Evolutionary conservation across 2,888 invertebrate genomes (phyloP).

Genomic region (Seira musarum): DNA sequence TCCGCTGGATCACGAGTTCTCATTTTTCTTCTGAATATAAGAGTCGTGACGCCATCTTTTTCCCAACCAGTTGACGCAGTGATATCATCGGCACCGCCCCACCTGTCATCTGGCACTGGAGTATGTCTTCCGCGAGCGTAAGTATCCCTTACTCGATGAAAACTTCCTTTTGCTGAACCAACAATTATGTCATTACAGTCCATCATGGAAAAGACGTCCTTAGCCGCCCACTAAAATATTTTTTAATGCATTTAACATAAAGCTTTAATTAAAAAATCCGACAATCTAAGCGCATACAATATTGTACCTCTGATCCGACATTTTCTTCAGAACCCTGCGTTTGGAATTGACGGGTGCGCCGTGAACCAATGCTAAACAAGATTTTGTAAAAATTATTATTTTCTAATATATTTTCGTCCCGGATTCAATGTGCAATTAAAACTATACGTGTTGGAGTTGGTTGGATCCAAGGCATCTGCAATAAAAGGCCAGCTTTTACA

Average conservation of each 20-base stretch:
- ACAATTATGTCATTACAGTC: constrained; percentile 88
- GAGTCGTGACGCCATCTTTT: constrained; percentile 90
- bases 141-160: constrained; percentile 89
- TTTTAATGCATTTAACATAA: no score
- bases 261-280: constrained; percentile 2
- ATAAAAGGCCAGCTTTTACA: constrained; percentile 65
- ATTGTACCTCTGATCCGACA: no score
- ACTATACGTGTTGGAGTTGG: constrained; percentile 51
- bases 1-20: constrained; percentile 78
- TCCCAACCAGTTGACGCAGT: constrained; percentile 92
- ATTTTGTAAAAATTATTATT: no score
- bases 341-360: no score
- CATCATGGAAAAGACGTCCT: constrained; percentile 63
- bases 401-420: no score
- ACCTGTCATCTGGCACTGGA: constrained; percentile 72
- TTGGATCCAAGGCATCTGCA: constrained; percentile 49
- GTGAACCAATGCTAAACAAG: no score
- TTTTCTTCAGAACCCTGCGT: no score
- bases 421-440: no score
- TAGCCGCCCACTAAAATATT: constrained; percentile 58
- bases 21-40: constrained; percentile 90
- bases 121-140: constrained; percentile 79
- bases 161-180: constrained; percentile 87
- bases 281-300: not conserved
- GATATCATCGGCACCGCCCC: constrained; percentile 91